Percentiles rank a stretch among this genome's conserved stretches.
Conservation (phyloP, 2,888 invertebrate species). For the Agrenia bidenticulata region DNA sequence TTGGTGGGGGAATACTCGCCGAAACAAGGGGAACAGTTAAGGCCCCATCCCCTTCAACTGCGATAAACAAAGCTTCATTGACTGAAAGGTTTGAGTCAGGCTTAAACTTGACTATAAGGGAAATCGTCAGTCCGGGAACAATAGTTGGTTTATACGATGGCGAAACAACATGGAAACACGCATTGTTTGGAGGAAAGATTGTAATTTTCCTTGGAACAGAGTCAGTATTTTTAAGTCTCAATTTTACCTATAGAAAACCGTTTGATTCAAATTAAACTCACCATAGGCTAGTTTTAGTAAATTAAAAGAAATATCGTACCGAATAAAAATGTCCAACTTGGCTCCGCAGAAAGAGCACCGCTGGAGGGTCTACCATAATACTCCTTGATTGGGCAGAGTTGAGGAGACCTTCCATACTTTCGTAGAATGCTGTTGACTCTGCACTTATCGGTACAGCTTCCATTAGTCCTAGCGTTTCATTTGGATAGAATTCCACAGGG, state of each 20-base stretch:
- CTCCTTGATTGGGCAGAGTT: constrained; percentile 16
- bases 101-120: constrained; percentile 26
- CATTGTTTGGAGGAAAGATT: constrained; percentile 36
- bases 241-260: constrained; percentile 23
- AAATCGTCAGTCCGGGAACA: constrained; percentile 30
- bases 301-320: background rate
- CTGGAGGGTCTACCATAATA: constrained; percentile 23
- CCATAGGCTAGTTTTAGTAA: background rate
- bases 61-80: constrained; percentile 34
- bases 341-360: constrained; percentile 28
- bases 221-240: constrained; percentile 32
- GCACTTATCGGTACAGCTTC: constrained; percentile 20
- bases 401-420: constrained; percentile 20
- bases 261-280: background rate
- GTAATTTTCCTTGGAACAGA: constrained; percentile 29
- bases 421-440: constrained; percentile 10
- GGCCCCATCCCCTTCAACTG: constrained; percentile 41
- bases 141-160: constrained; percentile 19
- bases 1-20: constrained; percentile 17
- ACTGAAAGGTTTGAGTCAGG: constrained; percentile 23
- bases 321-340: constrained; percentile 30
- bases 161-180: constrained; percentile 29
- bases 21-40: constrained; percentile 41
- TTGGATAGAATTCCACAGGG: constrained; percentile 16
- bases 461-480: constrained; percentile 14